Evolutionary conservation across 2,797 vertebrate genomes (phyloP).

Genomic region (Tapirus indicus): DNA sequence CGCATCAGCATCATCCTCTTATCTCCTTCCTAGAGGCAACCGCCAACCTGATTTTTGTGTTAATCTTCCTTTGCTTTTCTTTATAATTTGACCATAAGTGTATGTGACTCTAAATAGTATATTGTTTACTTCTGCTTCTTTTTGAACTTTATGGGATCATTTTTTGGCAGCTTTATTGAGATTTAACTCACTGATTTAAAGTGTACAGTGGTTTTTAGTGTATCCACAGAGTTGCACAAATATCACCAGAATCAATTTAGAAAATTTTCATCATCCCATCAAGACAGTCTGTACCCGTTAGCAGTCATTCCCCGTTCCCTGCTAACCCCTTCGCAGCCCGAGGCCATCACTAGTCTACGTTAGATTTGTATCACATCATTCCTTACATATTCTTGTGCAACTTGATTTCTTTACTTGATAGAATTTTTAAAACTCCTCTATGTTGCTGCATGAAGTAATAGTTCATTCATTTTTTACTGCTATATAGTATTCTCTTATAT

Average conservation of each 20-base stretch:
- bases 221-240: background rate
- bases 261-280: fast-evolving
- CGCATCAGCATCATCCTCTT: background rate
- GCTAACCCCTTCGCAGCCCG: background rate
- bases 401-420: background rate
- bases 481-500: background rate
- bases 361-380: background rate
- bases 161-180: background rate
- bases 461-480: background rate
- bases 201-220: background rate
- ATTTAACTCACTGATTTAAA: background rate
- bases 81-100: background rate
- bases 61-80: background rate
- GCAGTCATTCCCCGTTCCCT: no score
- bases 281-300: fast-evolving
- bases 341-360: background rate
- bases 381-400: background rate
- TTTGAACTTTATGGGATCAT: background rate
- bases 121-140: background rate
- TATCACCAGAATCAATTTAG: background rate
- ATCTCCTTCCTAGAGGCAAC: background rate
- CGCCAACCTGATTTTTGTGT: background rate
- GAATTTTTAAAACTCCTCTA: background rate
- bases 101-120: background rate
- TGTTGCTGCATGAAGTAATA: background rate